Conservation (phyloP, 2,797 vertebrate genomes). For the Coracias cyanogaster region DNA sequence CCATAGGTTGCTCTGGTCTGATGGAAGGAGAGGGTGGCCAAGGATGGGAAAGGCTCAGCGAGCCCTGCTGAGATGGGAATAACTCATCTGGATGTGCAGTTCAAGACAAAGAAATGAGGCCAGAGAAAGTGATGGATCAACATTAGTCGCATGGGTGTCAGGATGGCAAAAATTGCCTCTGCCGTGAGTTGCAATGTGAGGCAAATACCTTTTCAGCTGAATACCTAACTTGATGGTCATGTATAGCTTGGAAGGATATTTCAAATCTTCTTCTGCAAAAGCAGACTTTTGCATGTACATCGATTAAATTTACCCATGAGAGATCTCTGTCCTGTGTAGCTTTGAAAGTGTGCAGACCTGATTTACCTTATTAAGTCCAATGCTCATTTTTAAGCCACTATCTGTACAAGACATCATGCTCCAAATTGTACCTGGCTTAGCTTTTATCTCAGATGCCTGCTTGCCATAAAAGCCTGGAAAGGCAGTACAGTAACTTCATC, state of each 20-base stretch:
- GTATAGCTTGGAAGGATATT: neutral
- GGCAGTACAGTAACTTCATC: neutral
- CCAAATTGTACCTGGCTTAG: slow-evolving; percentile 56
- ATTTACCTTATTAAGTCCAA: slow-evolving; percentile 13
- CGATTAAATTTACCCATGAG: slow-evolving; percentile 18
- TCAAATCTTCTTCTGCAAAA: neutral
- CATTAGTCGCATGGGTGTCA: neutral
- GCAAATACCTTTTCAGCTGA: neutral
- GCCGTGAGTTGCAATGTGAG: neutral
- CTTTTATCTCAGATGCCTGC: slow-evolving; percentile 46
- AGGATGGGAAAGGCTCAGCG: neutral
- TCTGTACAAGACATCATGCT: slow-evolving; percentile 38
- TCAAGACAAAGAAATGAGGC: slow-evolving; percentile 14
- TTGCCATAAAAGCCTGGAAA: slow-evolving; percentile 31
- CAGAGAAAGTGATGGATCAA: neutral
- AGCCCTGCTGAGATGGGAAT: neutral
- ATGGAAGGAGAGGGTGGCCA: neutral
- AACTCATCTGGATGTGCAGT: neutral
- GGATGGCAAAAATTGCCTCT: neutral
- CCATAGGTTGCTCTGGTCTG: accelerated
- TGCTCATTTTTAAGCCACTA: slow-evolving; percentile 42
- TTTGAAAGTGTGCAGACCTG: neutral
- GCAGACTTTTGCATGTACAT: neutral
- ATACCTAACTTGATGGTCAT: neutral
- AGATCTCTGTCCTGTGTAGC: neutral